Conservation (phyloP, 2,797 vertebrate genomes). For the Galaxias olidus region DNA sequence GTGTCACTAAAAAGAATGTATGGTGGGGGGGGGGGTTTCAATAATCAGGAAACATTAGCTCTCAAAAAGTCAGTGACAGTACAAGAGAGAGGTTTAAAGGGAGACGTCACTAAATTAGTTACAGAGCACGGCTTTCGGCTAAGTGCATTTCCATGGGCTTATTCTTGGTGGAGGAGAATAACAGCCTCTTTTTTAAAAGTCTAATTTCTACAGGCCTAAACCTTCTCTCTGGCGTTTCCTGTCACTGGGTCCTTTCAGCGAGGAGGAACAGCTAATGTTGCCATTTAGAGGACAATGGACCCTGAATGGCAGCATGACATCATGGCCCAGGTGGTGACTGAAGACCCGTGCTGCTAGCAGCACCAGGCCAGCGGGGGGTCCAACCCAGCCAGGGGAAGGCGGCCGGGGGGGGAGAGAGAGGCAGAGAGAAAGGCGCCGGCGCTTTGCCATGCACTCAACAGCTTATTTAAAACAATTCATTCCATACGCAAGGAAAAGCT, state of each 20-base stretch:
- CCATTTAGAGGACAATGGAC: conserved; percentile 57
- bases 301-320: conserved; percentile 50
- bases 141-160: conserved; percentile 11
- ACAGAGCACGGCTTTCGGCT: conserved; percentile 29
- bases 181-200: conserved; percentile 2
- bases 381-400: conserved; percentile 40
- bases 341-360: conserved; percentile 41
- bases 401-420: conserved; percentile 10
- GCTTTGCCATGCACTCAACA: conserved; percentile 53
- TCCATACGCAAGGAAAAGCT: conserved; percentile 59
- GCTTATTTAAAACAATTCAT: conserved; percentile 67
- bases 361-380: conserved; percentile 37
- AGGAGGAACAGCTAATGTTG: conserved; percentile 40
- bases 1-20: conserved; percentile 26
- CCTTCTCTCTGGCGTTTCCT: conserved; percentile 27
- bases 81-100: conserved; percentile 18
- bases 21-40: conserved; percentile 8
- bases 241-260: conserved; percentile 19
- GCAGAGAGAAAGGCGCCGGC: conserved; percentile 14
- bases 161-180: conserved; percentile 29
- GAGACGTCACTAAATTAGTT: conserved; percentile 31
- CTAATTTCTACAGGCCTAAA: conserved; percentile 40
- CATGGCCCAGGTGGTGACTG: conserved; percentile 43
- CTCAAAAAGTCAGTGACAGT: conserved; percentile 28
- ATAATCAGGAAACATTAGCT: conserved; percentile 46